These are phyloP conservation scores for Poecilia velifera DNA, from an alignment of 2,797 vertebrate species.

Conservation along the genomic window DNA sequence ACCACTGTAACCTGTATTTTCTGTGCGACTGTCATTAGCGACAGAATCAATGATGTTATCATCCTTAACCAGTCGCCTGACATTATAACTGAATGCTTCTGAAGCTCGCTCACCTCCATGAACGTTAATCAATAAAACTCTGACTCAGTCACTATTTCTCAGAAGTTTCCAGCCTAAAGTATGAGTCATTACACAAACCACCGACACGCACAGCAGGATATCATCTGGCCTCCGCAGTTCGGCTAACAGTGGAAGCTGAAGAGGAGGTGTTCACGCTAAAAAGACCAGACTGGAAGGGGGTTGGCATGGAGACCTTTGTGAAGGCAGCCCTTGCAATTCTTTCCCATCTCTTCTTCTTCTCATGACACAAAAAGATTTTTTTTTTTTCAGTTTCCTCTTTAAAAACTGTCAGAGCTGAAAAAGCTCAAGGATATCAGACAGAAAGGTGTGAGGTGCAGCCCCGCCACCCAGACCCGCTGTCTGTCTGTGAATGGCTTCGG, in stretches of 20 bases:
- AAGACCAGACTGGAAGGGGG: constrained; percentile 51
- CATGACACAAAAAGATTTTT: constrained; percentile 22
- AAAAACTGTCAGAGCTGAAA: constrained; percentile 24
- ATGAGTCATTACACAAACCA: constrained; percentile 39
- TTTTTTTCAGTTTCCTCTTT: constrained; percentile 14
- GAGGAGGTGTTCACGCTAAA: constrained; percentile 56
- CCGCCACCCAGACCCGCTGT: background rate
- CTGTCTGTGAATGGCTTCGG: background rate
- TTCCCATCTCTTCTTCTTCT: constrained; percentile 28
- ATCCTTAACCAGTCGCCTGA: constrained; percentile 32
- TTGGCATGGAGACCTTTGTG: constrained; percentile 56
- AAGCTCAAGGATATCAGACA: constrained; percentile 30
- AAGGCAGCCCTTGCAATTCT: constrained; percentile 46
- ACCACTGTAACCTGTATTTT: constrained; percentile 4
- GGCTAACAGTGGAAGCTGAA: constrained; percentile 44
- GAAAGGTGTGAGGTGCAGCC: background rate
- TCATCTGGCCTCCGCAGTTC: constrained; percentile 39
- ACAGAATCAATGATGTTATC: constrained; percentile 20
- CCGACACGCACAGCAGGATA: constrained; percentile 19
- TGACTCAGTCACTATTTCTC: constrained; percentile 28
- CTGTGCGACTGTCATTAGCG: background rate
- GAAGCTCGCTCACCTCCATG: constrained; percentile 23
- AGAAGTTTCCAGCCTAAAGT: constrained; percentile 26
- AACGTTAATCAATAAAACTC: constrained; percentile 42
- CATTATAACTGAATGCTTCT: constrained; percentile 34